A percentile compares a stretch with the other conserved stretches of the same genome.
These are phyloP conservation scores for Umimayanthus chanpuru DNA, from an alignment of 92 coral and sea anemone genomes.

Conservation along the genomic window DNA sequence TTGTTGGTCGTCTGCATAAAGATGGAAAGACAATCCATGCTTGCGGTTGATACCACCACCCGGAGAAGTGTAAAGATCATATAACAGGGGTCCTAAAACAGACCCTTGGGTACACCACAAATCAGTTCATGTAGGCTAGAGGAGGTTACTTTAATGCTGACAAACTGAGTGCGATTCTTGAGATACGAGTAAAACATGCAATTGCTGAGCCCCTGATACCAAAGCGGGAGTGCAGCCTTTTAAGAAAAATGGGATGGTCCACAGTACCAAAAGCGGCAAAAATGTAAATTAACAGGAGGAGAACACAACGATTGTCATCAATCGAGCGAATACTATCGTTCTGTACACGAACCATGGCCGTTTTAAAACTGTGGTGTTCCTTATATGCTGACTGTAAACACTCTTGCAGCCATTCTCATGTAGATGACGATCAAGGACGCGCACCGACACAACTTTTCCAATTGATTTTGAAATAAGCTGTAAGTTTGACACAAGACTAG, in stretches of 20 bases:
- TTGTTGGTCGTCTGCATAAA: background rate
- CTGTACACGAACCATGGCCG: constrained; percentile 20
- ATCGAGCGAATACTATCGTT: constrained; percentile 24
- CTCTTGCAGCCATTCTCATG: constrained; percentile 20
- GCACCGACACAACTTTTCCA: background rate
- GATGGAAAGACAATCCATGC: background rate
- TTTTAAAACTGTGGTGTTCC: too few species aligned
- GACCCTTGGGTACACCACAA: too few species aligned
- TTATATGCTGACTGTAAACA: constrained; percentile 31
- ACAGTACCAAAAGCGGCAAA: background rate
- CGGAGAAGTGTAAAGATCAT: constrained; percentile 10
- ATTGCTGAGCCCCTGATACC: constrained; percentile 14
- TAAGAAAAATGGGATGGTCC: background rate
- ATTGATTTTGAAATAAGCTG: constrained; percentile 3
- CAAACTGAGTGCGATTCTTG: constrained; percentile 11
- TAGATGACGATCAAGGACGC: constrained; percentile 24
- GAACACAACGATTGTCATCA: constrained; percentile 10
- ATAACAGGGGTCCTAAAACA: background rate
- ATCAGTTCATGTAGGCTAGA: background rate
- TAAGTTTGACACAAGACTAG: constrained; percentile 20
- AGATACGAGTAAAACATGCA: background rate
- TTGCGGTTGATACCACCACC: background rate
- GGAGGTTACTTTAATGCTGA: constrained; percentile 3
- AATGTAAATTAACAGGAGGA: constrained; percentile 13
- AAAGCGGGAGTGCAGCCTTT: constrained; percentile 16